A percentile compares a stretch with the other conserved stretches of the same genome.
Evolutionary conservation across 2,888 invertebrate genomes (phyloP).

Genomic region (Smittia aterrima): DNA sequence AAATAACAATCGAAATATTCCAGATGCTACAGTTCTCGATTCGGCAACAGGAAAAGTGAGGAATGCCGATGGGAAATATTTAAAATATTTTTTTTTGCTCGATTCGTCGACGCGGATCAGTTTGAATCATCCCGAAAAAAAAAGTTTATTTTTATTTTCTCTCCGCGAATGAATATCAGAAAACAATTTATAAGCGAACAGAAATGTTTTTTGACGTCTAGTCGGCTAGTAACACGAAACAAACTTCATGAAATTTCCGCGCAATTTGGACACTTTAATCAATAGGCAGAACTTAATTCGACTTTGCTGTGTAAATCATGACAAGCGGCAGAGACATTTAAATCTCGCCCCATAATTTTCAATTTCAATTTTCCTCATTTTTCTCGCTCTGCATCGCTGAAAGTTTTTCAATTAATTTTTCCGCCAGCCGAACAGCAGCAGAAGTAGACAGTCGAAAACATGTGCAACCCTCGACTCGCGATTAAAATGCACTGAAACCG

Average conservation of each 20-base stretch:
- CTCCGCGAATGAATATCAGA: not conserved
- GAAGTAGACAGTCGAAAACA: not conserved
- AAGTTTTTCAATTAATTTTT: slow-evolving; percentile 11
- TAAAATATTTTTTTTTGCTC: slow-evolving; percentile 1
- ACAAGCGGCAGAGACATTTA: not conserved
- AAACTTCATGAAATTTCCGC: not conserved
- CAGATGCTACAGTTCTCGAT: not conserved
- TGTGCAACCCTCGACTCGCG: not conserved
- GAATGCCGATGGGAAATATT: slow-evolving; percentile 14
- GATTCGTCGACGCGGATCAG: too few relatives aligned
- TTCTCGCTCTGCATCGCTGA: not conserved
- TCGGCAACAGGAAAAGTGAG: not conserved
- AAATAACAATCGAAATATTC: not conserved
- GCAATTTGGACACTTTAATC: not conserved
- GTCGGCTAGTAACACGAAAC: not conserved
- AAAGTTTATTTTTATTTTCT: slow-evolving; percentile 16
- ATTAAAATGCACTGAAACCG: not conserved
- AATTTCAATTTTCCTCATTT: slow-evolving; percentile 2
- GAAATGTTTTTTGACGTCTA: not conserved
- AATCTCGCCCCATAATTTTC: not conserved
- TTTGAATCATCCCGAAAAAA: not conserved
- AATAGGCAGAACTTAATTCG: not conserved
- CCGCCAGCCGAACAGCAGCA: not conserved
- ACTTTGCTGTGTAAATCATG: not conserved
- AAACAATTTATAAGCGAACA: slow-evolving; percentile 11